phyloP scores from a whole-genome alignment of 2,113 vertebrate species.

The Embiotoca jacksoni region DNA sequence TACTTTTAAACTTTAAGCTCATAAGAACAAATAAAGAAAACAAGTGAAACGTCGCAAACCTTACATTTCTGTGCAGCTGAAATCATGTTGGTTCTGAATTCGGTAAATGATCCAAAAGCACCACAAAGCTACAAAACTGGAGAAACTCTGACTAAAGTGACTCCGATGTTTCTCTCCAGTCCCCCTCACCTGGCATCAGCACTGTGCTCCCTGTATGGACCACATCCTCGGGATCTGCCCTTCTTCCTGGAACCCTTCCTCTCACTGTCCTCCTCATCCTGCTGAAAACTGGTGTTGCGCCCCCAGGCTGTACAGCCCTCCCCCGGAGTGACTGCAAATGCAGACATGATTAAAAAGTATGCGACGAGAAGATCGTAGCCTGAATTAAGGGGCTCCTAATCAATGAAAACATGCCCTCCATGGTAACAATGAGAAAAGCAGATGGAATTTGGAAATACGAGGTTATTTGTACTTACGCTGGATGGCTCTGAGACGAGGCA shows the following conservation, averaged over 20 bases:
- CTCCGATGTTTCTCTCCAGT: background rate
- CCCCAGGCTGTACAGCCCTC: slow-evolving; percentile 90
- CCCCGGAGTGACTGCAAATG: slow-evolving; percentile 89
- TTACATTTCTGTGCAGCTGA: no score
- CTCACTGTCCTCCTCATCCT: slow-evolving; percentile 89
- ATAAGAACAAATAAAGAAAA: no score
- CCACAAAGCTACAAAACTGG: no score
- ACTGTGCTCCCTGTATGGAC: slow-evolving; percentile 86
- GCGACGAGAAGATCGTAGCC: no score
- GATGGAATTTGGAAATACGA: background rate
- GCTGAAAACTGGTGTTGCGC: slow-evolving; percentile 84
- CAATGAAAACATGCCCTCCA: no score
- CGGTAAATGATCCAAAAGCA: no score
- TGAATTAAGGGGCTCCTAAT: no score
- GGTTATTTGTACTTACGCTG: slow-evolving; percentile 86
- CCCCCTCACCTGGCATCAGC: slow-evolving; percentile 89
- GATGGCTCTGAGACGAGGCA: slow-evolving; percentile 96
- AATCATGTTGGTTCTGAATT: no score
- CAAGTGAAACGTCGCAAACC: no score
- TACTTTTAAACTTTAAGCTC: no score
- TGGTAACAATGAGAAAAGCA: no score
- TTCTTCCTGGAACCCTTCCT: slow-evolving; percentile 93
- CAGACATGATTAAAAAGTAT: background rate
- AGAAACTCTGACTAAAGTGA: no score
- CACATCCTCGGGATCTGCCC: slow-evolving; percentile 87